Percentiles rank a stretch among this genome's conserved stretches.
Evolutionary conservation across 2,888 invertebrate genomes (phyloP).

Genomic region (Melinopterus prodromus): DNA sequence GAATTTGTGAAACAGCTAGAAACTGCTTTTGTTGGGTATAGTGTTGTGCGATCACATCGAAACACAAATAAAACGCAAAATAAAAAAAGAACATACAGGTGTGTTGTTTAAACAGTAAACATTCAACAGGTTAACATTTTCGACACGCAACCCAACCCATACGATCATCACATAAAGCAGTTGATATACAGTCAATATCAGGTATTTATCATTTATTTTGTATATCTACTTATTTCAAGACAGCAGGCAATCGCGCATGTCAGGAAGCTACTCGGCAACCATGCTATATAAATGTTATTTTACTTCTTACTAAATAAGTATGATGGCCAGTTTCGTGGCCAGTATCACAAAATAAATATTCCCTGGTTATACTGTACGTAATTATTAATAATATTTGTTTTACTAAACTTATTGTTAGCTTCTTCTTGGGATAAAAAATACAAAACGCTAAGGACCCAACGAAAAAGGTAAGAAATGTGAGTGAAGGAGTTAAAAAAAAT

Average conservation of each 20-base stretch:
- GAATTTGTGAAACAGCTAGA: neutral
- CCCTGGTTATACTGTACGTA: too few species aligned
- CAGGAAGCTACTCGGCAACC: neutral
- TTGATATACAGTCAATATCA: constrained; percentile 22
- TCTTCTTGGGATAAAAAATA: too few species aligned
- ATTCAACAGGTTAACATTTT: constrained; percentile 23
- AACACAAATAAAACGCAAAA: neutral
- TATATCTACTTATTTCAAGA: constrained; percentile 6
- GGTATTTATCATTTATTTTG: constrained; percentile 21
- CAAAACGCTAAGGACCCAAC: too few species aligned
- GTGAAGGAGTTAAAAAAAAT: too few species aligned
- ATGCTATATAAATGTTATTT: neutral
- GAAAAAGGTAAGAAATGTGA: too few species aligned
- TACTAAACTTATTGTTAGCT: too few species aligned
- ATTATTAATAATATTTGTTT: too few species aligned
- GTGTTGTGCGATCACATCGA: neutral
- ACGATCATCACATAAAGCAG: constrained; percentile 23
- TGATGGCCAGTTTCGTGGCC: too few species aligned
- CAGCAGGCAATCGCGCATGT: neutral
- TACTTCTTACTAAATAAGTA: too few species aligned
- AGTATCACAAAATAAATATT: too few species aligned
- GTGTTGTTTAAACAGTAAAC: constrained; percentile 16
- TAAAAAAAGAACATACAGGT: neutral
- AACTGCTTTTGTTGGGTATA: constrained; percentile 4
- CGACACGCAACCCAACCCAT: constrained; percentile 24